Base-by-base conservation (phyloP, 1,140 invertebrate genomes). In the Atta colombica region DNA sequence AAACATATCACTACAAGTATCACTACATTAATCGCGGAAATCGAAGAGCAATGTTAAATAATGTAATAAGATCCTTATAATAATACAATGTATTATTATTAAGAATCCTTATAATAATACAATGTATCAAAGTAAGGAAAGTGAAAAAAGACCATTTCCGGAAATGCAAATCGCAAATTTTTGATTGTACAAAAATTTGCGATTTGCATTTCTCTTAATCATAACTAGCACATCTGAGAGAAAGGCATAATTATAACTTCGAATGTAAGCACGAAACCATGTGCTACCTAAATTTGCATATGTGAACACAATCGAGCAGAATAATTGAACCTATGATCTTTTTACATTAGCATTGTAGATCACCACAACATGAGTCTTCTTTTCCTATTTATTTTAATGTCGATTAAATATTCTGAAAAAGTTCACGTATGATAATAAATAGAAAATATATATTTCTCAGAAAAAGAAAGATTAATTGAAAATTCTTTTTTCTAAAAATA, bases 131-230 rank as follows among this genome's bases (percentile, higher is more conserved):
- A 58, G 6, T 14, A 35, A 58, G 8, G 28, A 74, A 74, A 74
- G 51, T 55, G 6, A 18, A n/a, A 49, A 61, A 65, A 49, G 10
- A 2, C 18, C 18, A 51, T 66, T 78, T 65, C 58, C 75, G 18
- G 35, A 18, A 65, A 25, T 25, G 25, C 25, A 25, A 25, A 25
- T 25, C 25, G 25, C 25, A 25, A 25, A 25, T 25, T 61, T 63
- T 77, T 39, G 16, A n/a, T n/a, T n/a, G n/a, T n/a, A n/a, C 28
- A 35, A 58, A 81, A 82, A 82, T 60, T 72, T 60, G 12, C 3
- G 1, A 2, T 66, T 65, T 16, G 12, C 0, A 55, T 55, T 25
- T 69, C 28, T 55, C n/a, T 65, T 78, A 78, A 66, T 66, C 25
- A 39, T 5, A 49, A 2, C 39, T 18, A 31, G 39, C 21, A 31